Evolutionary conservation across 2,888 invertebrate genomes (phyloP).

Genomic region (Galerucella pusilla): DNA sequence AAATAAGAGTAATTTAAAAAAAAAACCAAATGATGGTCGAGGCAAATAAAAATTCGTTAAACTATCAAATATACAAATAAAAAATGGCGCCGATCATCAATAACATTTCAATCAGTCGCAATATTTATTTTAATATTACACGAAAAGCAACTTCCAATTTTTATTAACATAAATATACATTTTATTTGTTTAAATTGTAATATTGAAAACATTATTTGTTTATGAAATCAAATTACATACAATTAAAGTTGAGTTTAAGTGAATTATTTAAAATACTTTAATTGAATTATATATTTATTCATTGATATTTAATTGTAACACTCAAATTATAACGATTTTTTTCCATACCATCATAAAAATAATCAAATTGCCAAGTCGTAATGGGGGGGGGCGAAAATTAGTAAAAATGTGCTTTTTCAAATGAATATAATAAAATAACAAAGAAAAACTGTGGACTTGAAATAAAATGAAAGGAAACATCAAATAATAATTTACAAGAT

Average conservation of each 20-base stretch:
- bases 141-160: neutral
- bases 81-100: conserved; percentile 1
- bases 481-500: too few species aligned
- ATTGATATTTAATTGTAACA: neutral
- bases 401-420: too few species aligned
- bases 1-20: neutral
- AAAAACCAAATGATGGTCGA: neutral
- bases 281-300: neutral
- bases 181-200: too few species aligned
- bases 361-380: too few species aligned
- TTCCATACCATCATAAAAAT: too few species aligned
- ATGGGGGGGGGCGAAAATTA: too few species aligned
- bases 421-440: too few species aligned
- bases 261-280: neutral
- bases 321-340: too few species aligned
- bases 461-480: too few species aligned
- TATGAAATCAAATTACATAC: too few species aligned
- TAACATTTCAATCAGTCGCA: conserved; percentile 8
- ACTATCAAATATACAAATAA: conserved; percentile 9
- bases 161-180: neutral
- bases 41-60: neutral
- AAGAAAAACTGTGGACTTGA: too few species aligned
- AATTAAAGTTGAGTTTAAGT: neutral
- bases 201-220: too few species aligned
- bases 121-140: conserved; percentile 5